Evolutionary conservation across 2,888 invertebrate genomes (phyloP), one percentile per base, ranked within the genome.

Genomic region (Pristionchus mayeri): DNA sequence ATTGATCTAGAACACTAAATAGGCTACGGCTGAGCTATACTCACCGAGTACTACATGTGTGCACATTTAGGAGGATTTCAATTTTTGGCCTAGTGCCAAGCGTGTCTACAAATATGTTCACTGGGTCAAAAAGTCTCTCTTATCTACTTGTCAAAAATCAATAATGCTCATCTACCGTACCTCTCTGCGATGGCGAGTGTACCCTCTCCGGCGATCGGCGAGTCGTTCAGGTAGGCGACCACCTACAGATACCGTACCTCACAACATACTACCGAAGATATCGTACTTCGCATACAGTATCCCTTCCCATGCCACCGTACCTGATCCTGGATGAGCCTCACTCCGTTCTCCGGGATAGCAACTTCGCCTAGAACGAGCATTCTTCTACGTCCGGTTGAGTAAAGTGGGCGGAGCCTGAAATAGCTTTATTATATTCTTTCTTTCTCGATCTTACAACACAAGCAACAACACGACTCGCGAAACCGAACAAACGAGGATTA

Each of bases 121-220:
- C n/a, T n/a, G n/a, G n/a, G n/a, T n/a, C n/a, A n/a, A n/a, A n/a
- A n/a, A n/a, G n/a, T n/a, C n/a, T n/a, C n/a, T n/a, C n/a, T n/a
- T n/a, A n/a, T n/a, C n/a, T n/a, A n/a, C n/a, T n/a, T n/a, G n/a
- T n/a, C n/a, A n/a, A n/a, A n/a, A n/a, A n/a, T n/a, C n/a, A n/a
- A 44, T 44, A 44, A 44, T 9, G 44, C 44, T 44, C n/a, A n/a
- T n/a, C n/a, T n/a, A n/a, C n/a, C n/a, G n/a, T n/a, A n/a, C n/a
- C 88, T 86, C 67, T 89, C 90, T 9, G 91, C 85, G 30, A 91
- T 78, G 75, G 86, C 88, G 18, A 91, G 88, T 21, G 89, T 90
- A 52, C 91, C 91, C 60, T 90, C 87, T 37, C 91, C 91, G 34
- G 60, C 71, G 57, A 89, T 87, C 18, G 86, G 87, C 18, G 87